These are phyloP conservation scores for Hipposideros armiger DNA, from an alignment of 2,113 vertebrate species.

Conservation along the genomic window DNA sequence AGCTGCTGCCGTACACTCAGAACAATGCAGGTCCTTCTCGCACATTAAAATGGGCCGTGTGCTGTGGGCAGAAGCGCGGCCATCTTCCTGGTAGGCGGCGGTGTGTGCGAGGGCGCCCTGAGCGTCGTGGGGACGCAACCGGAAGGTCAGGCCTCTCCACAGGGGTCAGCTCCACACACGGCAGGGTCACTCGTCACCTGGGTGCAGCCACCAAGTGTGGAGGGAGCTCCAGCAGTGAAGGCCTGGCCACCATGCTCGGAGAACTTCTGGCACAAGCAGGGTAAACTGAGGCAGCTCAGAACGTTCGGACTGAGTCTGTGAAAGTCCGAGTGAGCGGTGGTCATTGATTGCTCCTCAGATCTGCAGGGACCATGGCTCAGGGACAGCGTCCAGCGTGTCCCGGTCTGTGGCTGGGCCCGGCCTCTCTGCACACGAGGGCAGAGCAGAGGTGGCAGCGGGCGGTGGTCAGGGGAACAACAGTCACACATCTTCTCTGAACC, in stretches of 20 bases:
- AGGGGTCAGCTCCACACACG: slow-evolving; percentile 77
- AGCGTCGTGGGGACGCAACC: slow-evolving; percentile 72
- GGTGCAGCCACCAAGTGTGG: slow-evolving; percentile 66
- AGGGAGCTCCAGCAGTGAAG: slow-evolving; percentile 73
- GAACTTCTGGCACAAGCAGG: slow-evolving; percentile 74
- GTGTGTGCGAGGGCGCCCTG: slow-evolving; percentile 68
- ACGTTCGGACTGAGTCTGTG: rapidly evolving
- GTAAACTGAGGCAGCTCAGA: background rate
- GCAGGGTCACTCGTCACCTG: slow-evolving; percentile 80
- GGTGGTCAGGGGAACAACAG: background rate
- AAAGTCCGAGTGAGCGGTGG: rapidly evolving
- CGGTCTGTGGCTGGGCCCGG: rapidly evolving
- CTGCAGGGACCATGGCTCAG: background rate
- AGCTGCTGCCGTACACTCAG: slow-evolving; percentile 87
- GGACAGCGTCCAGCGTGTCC: background rate
- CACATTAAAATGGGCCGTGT: slow-evolving; percentile 83
- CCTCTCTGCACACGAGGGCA: background rate
- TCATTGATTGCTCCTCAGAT: too few species aligned
- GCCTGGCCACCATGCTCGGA: slow-evolving; percentile 54
- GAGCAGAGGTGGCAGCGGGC: background rate
- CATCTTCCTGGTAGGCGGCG: slow-evolving; percentile 61
- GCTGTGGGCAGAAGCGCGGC: background rate
- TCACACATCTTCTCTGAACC: background rate
- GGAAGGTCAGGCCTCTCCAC: slow-evolving; percentile 81
- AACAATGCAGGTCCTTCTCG: slow-evolving; percentile 85